phyloP scores from a whole-genome alignment of 2,113 vertebrate genomes.

The Neolamprologus ventralis region DNA sequence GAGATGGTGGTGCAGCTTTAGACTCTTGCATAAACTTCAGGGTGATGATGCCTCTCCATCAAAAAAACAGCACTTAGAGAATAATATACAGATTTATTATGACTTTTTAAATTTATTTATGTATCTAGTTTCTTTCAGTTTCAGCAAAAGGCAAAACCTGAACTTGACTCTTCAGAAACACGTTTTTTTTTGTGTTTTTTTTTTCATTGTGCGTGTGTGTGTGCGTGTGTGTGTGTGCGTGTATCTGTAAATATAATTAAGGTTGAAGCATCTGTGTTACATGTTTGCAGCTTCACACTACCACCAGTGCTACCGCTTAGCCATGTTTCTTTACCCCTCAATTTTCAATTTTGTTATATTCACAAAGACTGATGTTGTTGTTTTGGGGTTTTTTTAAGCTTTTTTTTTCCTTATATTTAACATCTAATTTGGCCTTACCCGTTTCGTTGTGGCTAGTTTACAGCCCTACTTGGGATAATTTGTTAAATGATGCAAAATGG shows the following conservation, averaged over 20 bases:
- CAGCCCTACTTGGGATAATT: neutral
- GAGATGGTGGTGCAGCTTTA: neutral
- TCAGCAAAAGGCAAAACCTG: neutral
- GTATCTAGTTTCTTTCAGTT: conserved; percentile 26
- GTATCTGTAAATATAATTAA: conserved; percentile 1
- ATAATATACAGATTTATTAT: conserved; percentile 28
- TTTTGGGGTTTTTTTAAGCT: fast-evolving
- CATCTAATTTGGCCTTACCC: neutral
- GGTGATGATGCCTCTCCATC: conserved; percentile 35
- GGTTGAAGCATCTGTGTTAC: neutral
- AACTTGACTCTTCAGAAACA: neutral
- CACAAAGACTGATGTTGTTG: neutral
- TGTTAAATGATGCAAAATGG: neutral
- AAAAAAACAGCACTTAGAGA: conserved; percentile 25
- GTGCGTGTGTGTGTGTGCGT: neutral
- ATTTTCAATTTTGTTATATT: neutral
- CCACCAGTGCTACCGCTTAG: neutral
- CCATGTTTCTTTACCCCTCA: neutral
- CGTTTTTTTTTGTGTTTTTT: neutral
- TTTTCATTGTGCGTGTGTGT: neutral
- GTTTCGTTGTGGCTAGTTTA: neutral
- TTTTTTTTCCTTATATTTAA: neutral
- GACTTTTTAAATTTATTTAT: conserved; percentile 49
- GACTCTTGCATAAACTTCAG: conserved; percentile 11
- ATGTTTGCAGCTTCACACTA: neutral